Evolutionary conservation across 2,113 vertebrate species (phyloP), one percentile per base, ranked within the genome.

Genomic region (Probosciger aterrimus): DNA sequence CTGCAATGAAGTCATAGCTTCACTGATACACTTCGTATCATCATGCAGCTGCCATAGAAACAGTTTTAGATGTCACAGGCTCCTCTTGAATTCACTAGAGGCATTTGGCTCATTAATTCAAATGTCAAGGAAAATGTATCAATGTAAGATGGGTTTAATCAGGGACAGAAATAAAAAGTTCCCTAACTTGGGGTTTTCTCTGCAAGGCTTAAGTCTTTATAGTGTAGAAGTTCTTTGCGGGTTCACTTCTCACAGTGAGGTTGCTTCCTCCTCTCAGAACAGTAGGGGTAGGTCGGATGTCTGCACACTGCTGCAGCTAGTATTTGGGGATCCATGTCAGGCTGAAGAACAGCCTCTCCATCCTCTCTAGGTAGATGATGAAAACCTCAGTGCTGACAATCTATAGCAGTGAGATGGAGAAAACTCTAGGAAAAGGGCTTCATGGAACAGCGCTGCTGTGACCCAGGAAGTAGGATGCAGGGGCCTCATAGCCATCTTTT

Each of bases 31-130:
- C 25, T 67, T 50, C 64, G 46, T 71, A 55, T 62, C 90, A 88
- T 90, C 93, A 68, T 74, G 79, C 82, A 94, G 92, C 95, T 96
- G 79, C 92, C 82, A 92, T 82, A 77, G 78, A 84, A 93, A 96
- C 81, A 74, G 41, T 24, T 96, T 73, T 53, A 89, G 90, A 91
- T 93, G 91, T 89, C 52, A 1, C 57, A 65, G 60, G 70, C 88
- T 95, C 83, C 60, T 96, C 74, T 65, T 53, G 28, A 92, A 91
- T 91, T 95, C 92, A 39, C 83, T 86, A 62, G 52, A 94, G 81
- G 78, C 88, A 89, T 96, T 92, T 96, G 80, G 83, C 85, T 96
- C 70, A 94, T 92, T 91, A 95, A 97, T 88, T 73, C 89, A 90
- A 83, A 92, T 92, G 91, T 69, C 94, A 92, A 69, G 44, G 53